Evolutionary conservation across 2,888 invertebrate genomes (phyloP), one percentile per base, ranked within the genome.

Genomic region (Eristalis pertinax): DNA sequence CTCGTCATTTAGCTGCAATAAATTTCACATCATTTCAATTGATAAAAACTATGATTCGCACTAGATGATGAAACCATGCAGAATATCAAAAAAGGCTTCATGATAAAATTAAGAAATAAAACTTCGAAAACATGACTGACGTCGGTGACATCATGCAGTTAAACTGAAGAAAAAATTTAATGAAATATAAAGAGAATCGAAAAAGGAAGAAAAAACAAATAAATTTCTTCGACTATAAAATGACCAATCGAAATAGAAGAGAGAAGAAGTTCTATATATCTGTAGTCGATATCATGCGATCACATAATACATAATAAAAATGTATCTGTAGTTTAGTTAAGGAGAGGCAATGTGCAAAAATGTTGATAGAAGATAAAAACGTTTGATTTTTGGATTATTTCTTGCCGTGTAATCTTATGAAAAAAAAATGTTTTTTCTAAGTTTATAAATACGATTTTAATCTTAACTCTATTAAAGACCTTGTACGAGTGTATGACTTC

Each of bases 161-260:
- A 32, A 32, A 32, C 32, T 32, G 4, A 68, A 32, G 38, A 58
- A 64, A 58, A 56, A 67, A 26, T 64, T 15, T 8, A 62, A 32
- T 5, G n/a, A 70, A 62, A 67, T 56, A 19, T 43, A 3, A 43
- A 19, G 43, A 43, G n/a, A 43, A 43, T 43, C 43, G 43, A 43
- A 43, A 43, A 43, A 19, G 43, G 32, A 32, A 15, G 19, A 50
- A 50, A 50, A 19, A 50, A 50, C n/a, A 50, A 50, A 50, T 50
- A 43, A 43, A 43, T 43, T 26, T 26, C 26, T 50, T 19, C 50
- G 50, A 19, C 50, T 50, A 86, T 86, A 83, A 84, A 87, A 87
- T 84, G 84, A 87, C 87, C 87, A 84, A 80, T 80, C 41, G 62
- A 65, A 64, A 68, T 73, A 87, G 67, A 76, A 58, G 68, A 76